Evolutionary conservation across 2,113 vertebrate genomes (phyloP).

Genomic region (Cebidichthys violaceus): DNA sequence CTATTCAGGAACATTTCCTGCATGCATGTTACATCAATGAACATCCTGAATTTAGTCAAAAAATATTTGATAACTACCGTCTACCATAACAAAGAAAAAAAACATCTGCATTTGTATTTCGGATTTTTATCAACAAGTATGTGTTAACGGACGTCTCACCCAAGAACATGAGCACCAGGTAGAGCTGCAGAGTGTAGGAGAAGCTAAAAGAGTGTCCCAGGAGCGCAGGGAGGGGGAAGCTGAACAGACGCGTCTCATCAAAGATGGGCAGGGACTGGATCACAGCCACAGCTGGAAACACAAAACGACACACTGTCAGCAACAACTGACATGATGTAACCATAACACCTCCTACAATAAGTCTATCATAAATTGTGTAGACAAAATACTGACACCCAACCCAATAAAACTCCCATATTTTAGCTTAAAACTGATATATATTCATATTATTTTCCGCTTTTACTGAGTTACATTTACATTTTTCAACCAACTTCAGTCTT

Average conservation of each 20-base stretch:
- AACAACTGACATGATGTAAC: not conserved
- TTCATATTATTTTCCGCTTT: too few species aligned
- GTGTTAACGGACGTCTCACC: slow-evolving; percentile 83
- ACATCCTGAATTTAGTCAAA: too few species aligned
- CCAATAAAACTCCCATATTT: too few species aligned
- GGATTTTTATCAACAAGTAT: not conserved
- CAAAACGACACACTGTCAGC: slow-evolving; percentile 1
- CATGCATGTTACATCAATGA: too few species aligned
- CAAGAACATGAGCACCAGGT: slow-evolving; percentile 90
- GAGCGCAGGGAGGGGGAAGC: slow-evolving; percentile 86
- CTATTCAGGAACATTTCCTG: too few species aligned
- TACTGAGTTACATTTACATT: too few species aligned
- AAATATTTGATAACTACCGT: too few species aligned
- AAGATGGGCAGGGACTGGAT: slow-evolving; percentile 93
- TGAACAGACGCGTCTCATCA: slow-evolving; percentile 89
- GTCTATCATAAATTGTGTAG: not conserved
- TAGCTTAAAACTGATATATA: too few species aligned
- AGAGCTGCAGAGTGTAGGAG: slow-evolving; percentile 90
- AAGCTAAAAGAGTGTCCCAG: slow-evolving; percentile 89
- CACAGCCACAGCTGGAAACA: slow-evolving; percentile 86
- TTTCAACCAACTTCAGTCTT: too few species aligned
- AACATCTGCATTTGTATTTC: not conserved
- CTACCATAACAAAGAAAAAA: too few species aligned
- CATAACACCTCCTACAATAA: not conserved
- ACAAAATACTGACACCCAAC: not conserved